Evolutionary conservation across 2,797 vertebrate species (phyloP).

Genomic region (Rhabdophis nuchalis): DNA sequence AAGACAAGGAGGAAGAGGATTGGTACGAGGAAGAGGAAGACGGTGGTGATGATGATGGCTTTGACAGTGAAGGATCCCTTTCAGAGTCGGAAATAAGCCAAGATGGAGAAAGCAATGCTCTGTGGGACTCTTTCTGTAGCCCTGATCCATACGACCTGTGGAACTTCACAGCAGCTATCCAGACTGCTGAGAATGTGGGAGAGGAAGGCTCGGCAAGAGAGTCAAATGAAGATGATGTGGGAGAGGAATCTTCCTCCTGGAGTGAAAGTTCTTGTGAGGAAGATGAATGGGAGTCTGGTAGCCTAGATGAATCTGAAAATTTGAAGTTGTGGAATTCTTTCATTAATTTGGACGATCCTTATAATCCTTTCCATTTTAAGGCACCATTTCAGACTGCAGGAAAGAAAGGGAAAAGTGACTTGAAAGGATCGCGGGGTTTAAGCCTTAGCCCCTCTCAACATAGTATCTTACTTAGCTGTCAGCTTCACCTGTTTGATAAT

Average conservation of each 20-base stretch:
- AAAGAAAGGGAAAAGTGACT: constrained; percentile 30
- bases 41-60: constrained; percentile 80
- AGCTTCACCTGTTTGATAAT: constrained; percentile 42
- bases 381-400: constrained; percentile 71
- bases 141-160: constrained; percentile 85
- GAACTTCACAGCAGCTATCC: constrained; percentile 83
- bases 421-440: background rate
- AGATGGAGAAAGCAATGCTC: constrained; percentile 66
- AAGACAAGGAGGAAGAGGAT: constrained; percentile 66
- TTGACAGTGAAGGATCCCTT: constrained; percentile 80
- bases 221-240: background rate
- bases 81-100: constrained; percentile 66
- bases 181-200: constrained; percentile 60
- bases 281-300: constrained; percentile 75
- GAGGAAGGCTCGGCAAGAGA: constrained; percentile 14
- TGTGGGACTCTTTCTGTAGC: constrained; percentile 82
- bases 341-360: constrained; percentile 81
- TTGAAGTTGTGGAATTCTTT: constrained; percentile 85
- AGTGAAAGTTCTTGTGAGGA: constrained; percentile 42
- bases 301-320: constrained; percentile 81
- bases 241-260: constrained; percentile 33
- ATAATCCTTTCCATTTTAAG: constrained; percentile 87
- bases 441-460: background rate
- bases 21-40: constrained; percentile 66
- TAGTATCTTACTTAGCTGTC: constrained; percentile 22